Evolutionary conservation across 2,113 vertebrate species (phyloP).

Genomic region (Engystomops pustulosus): DNA sequence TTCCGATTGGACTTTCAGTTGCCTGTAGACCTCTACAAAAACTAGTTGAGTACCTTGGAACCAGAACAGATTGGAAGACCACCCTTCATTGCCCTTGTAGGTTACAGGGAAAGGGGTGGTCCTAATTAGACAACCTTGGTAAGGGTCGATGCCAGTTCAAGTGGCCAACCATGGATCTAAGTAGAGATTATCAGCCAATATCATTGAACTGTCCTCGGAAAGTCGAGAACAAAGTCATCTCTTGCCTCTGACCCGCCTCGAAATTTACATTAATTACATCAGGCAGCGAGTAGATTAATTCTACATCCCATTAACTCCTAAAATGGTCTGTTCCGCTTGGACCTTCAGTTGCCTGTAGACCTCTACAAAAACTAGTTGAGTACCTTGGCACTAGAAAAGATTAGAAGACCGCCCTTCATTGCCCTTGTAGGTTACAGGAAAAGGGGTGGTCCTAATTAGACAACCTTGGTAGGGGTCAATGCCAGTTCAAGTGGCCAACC

Average conservation of each 20-base stretch:
- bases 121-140: neutral
- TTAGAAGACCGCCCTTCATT: no score
- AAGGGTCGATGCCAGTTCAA: neutral
- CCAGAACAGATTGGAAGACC: no score
- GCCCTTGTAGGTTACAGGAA: neutral
- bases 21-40: no score
- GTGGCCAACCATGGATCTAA: neutral
- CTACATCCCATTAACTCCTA: constrained; percentile 14
- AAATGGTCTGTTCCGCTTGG: no score
- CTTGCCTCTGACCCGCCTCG: neutral
- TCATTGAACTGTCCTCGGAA: neutral
- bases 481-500: neutral
- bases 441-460: neutral
- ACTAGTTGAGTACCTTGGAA: no score
- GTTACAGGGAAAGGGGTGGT: neutral
- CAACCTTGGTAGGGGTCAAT: neutral
- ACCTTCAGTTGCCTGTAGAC: no score
- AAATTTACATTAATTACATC: constrained; percentile 5
- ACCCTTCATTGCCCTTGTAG: no score
- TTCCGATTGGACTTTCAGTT: no score
- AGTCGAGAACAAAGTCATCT: neutral
- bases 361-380: no score
- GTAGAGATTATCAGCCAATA: neutral
- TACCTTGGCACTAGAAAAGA: no score
- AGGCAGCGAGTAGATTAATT: neutral